Evolutionary conservation across 2,113 vertebrate genomes (phyloP).

Genomic region (Oophaga pumilio): DNA sequence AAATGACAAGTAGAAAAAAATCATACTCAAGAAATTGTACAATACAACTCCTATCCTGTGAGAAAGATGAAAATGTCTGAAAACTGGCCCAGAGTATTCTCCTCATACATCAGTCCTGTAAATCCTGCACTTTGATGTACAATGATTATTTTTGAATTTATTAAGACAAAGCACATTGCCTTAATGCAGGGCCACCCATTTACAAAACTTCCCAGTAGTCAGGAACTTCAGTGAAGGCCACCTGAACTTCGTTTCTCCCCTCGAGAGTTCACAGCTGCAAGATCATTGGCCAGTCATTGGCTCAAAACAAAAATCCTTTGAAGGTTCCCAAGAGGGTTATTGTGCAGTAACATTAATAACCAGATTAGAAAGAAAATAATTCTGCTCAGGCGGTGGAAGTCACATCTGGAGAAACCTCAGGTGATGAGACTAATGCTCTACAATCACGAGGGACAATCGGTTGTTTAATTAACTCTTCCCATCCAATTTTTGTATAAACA

Average conservation of each 20-base stretch:
- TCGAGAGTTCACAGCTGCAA: constrained; percentile 13
- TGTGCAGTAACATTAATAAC: background rate
- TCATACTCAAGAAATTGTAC: no score
- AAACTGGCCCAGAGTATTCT: background rate
- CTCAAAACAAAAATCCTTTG: constrained; percentile 17
- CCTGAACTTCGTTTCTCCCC: background rate
- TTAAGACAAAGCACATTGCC: background rate
- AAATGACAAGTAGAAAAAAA: no score
- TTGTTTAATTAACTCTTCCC: background rate
- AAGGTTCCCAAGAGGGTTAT: background rate
- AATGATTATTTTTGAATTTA: background rate
- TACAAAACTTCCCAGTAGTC: background rate
- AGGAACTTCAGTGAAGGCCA: background rate
- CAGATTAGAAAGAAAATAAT: background rate
- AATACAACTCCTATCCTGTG: background rate
- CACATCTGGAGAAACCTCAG: constrained; percentile 13
- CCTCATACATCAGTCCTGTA: background rate
- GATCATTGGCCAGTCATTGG: background rate
- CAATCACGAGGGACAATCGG: background rate
- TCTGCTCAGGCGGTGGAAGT: background rate
- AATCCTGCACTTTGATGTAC: background rate
- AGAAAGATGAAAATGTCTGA: background rate
- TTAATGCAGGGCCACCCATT: background rate
- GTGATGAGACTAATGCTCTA: background rate
- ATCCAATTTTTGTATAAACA: background rate